Conservation (phyloP, 2,113 vertebrate genomes). For the Pelecanus crispus region DNA sequence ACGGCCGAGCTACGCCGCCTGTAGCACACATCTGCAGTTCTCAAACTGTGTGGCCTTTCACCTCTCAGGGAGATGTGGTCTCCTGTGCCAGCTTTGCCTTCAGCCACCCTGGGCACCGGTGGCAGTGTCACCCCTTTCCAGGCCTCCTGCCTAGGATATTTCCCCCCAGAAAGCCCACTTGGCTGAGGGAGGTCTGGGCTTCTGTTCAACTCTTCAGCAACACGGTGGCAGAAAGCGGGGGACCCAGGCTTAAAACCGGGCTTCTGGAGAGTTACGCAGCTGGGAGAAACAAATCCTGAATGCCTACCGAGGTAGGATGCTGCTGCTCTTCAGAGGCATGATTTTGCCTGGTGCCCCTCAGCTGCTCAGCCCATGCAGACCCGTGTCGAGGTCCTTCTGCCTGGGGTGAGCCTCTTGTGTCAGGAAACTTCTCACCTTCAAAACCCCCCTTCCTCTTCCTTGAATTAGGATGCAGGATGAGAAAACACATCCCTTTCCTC, state of each 20-base stretch:
- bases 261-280: background rate
- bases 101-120: background rate
- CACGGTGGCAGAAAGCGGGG: background rate
- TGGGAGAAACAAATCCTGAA: background rate
- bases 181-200: background rate
- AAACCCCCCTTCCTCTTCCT: background rate
- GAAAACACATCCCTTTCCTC: background rate
- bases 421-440: background rate
- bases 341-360: background rate
- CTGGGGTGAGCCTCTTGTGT: fast-evolving
- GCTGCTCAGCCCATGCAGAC: background rate
- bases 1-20: background rate
- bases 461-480: background rate
- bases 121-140: background rate
- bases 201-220: background rate
- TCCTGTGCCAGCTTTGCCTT: background rate
- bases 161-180: fast-evolving
- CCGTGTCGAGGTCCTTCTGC: background rate
- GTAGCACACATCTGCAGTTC: background rate
- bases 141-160: background rate
- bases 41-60: background rate
- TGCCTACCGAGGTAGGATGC: fast-evolving
- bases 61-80: background rate
- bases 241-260: background rate
- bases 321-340: background rate